A percentile compares a stretch with the other conserved stretches of the same genome.
phyloP scores from a whole-genome alignment of 2,797 vertebrate genomes.

The Coreius guichenoti region DNA sequence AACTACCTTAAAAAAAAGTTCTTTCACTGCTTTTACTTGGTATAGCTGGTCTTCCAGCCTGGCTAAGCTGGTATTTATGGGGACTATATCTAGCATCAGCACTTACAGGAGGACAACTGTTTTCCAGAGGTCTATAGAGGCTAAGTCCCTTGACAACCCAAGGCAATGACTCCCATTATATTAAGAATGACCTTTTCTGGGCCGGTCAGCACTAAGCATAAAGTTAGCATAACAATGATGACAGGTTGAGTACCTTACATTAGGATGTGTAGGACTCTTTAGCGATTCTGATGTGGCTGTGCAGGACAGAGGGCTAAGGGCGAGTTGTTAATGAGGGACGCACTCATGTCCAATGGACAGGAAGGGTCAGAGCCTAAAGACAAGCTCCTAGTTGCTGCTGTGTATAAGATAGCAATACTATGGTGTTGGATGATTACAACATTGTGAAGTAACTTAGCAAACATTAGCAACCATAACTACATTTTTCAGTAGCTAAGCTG shows the following conservation, averaged over 20 bases:
- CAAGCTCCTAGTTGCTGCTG: not conserved
- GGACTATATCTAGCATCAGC: not conserved
- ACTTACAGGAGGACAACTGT: not conserved
- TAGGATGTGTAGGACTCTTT: slow-evolving; percentile 22
- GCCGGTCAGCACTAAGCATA: slow-evolving; percentile 37
- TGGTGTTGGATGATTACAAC: not conserved
- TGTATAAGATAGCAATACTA: not conserved
- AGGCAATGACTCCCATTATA: slow-evolving; percentile 28
- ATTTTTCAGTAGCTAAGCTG: not conserved
- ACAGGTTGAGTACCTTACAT: slow-evolving; percentile 23
- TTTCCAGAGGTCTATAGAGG: slow-evolving; percentile 34
- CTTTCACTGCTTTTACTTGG: not conserved
- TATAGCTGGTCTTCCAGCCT: not conserved
- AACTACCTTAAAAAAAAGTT: not conserved
- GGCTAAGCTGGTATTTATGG: not conserved
- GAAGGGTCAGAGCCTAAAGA: slow-evolving; percentile 18
- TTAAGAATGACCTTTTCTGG: slow-evolving; percentile 28
- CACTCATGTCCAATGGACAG: slow-evolving; percentile 15
- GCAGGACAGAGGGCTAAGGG: slow-evolving; percentile 11
- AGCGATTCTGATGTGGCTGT: slow-evolving; percentile 26
- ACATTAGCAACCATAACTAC: not conserved
- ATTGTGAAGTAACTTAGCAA: not conserved
- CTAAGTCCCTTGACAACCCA: slow-evolving; percentile 34
- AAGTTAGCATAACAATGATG: slow-evolving; percentile 52
- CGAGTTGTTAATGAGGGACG: not conserved